Conservation (phyloP, 1,140 invertebrate genomes). For the Pogonognathellus flavescens region DNA sequence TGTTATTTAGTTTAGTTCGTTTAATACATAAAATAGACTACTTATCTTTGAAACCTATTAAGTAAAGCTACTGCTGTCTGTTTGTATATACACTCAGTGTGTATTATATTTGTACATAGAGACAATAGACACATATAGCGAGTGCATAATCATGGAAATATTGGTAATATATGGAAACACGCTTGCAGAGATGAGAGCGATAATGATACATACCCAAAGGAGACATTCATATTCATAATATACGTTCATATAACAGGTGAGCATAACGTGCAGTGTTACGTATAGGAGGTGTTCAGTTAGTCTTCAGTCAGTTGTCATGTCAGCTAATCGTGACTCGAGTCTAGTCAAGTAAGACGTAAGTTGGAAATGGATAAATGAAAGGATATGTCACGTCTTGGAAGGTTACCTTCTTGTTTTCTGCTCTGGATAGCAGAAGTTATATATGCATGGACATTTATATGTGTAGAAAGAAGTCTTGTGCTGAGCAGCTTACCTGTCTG, state of each 20-base stretch:
- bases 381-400: conserved; percentile 45
- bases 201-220: conserved; percentile 23
- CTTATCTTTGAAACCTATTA: background rate
- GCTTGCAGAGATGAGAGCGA: conserved; percentile 37
- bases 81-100: background rate
- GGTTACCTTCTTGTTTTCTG: conserved; percentile 37
- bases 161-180: conserved; percentile 8
- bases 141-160: background rate
- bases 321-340: conserved; percentile 46
- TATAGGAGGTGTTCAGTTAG: background rate
- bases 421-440: background rate
- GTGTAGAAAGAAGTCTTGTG: no score
- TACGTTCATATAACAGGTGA: background rate
- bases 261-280: background rate
- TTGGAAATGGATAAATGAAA: conserved; percentile 28
- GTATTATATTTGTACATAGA: background rate
- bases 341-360: conserved; percentile 40
- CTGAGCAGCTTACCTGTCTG: background rate
- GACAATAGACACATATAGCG: background rate
- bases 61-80: background rate
- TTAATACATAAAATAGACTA: background rate
- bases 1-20: conserved; percentile 5
- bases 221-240: conserved; percentile 20
- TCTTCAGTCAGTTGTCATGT: conserved; percentile 28
- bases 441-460: background rate